Evolutionary conservation across 2,888 invertebrate species (phyloP).

Genomic region (Augochlorella aurata): DNA sequence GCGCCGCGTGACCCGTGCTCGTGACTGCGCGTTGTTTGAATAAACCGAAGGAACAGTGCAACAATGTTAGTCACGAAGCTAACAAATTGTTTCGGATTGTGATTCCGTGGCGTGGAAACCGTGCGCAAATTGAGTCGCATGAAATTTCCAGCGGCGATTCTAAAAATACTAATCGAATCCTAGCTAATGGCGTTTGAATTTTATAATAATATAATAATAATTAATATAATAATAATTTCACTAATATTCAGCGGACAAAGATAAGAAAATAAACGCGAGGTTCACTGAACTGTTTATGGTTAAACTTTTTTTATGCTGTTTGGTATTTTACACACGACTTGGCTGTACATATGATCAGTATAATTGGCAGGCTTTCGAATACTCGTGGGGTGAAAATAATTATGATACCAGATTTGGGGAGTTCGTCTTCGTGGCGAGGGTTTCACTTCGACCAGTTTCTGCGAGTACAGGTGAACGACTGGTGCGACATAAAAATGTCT

Average conservation of each 20-base stretch:
- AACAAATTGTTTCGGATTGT: not conserved
- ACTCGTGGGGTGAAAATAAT: too few relatives aligned
- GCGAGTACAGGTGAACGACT: slow-evolving; percentile 4
- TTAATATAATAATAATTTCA: too few relatives aligned
- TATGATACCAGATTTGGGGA: too few relatives aligned
- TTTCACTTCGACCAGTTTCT: not conserved
- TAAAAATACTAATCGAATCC: not conserved
- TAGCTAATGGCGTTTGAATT: not conserved
- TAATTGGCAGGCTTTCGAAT: too few relatives aligned
- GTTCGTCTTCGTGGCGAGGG: not conserved
- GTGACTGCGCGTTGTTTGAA: not conserved
- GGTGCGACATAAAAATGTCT: slow-evolving; percentile 1
- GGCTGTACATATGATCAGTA: too few relatives aligned
- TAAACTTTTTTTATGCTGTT: too few relatives aligned
- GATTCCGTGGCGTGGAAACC: not conserved
- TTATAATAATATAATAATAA: too few relatives aligned
- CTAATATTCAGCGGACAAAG: not conserved
- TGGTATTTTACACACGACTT: too few relatives aligned
- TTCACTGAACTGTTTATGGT: too few relatives aligned
- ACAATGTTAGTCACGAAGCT: not conserved
- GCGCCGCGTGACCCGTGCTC: not conserved
- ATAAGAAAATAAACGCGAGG: not conserved
- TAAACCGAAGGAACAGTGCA: not conserved
- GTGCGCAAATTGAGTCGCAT: not conserved
- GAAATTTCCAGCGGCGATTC: not conserved